These are phyloP conservation scores for Drosophila mayri DNA, from an alignment of 1,140 invertebrate species.

Conservation along the genomic window DNA sequence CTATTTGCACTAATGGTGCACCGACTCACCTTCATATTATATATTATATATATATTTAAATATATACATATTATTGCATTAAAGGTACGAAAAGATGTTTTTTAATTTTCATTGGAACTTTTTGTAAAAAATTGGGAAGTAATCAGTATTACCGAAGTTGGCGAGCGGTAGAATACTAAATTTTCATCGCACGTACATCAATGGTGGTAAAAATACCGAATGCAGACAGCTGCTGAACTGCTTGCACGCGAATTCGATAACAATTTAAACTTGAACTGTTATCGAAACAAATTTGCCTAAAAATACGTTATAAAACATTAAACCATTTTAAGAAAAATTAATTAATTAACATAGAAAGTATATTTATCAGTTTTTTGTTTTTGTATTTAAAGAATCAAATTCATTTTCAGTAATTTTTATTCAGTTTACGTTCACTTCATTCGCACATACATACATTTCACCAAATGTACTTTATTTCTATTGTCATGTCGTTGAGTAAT, in stretches of 20 bases:
- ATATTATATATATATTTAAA: slow-evolving; percentile 12
- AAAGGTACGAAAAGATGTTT: slow-evolving; percentile 74
- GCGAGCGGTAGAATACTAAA: slow-evolving; percentile 42
- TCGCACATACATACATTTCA: slow-evolving; percentile 1
- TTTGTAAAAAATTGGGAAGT: slow-evolving; percentile 67
- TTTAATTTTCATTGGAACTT: slow-evolving; percentile 74
- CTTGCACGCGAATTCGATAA: slow-evolving; percentile 17
- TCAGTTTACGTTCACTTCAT: neutral
- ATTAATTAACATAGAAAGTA: neutral
- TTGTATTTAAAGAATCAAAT: too few relatives aligned
- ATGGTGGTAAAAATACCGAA: neutral
- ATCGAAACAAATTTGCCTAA: neutral
- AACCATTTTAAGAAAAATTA: neutral
- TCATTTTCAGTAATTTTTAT: slow-evolving; percentile 3
- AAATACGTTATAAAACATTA: neutral
- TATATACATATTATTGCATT: slow-evolving; percentile 81
- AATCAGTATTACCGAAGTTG: slow-evolving; percentile 36
- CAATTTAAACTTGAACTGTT: neutral
- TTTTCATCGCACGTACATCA: neutral
- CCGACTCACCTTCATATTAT: slow-evolving; percentile 74
- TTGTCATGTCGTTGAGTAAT: neutral
- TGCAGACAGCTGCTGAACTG: slow-evolving; percentile 9
- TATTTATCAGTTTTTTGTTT: too few relatives aligned
- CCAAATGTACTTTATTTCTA: slow-evolving; percentile 13
- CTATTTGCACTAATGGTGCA: slow-evolving; percentile 5